A percentile compares a stretch with the other conserved stretches of the same genome.
These are phyloP conservation scores for Achatina immaculata DNA, from an alignment of 1,140 invertebrate species.

Conservation along the genomic window DNA sequence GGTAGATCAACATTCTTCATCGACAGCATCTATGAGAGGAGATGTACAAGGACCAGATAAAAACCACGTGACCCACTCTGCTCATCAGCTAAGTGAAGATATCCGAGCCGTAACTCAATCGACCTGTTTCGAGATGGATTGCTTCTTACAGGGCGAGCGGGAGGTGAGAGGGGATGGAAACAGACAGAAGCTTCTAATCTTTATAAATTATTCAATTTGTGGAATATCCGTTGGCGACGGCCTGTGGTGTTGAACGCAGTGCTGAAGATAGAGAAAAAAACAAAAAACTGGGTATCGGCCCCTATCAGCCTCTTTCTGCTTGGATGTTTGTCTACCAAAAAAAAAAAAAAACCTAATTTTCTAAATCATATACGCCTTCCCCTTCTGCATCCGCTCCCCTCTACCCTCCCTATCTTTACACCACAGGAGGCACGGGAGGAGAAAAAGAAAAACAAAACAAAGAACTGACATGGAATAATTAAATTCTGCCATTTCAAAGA, in stretches of 20 bases:
- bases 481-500: not conserved
- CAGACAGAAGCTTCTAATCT: conserved; percentile 24
- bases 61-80: conserved; percentile 29
- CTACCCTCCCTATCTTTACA: not conserved
- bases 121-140: conserved; percentile 24
- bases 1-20: conserved; percentile 28
- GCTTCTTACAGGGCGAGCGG: conserved; percentile 4
- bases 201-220: conserved; percentile 31
- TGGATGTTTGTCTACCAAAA: conserved; percentile 8
- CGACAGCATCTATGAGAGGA: not conserved
- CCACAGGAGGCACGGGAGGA: too few relatives aligned
- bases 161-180: not conserved
- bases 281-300: not conserved
- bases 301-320: not conserved
- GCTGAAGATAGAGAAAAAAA: not conserved
- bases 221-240: not conserved
- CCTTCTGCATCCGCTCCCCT: too few relatives aligned
- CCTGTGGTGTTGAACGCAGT: not conserved
- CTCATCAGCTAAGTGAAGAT: conserved; percentile 33
- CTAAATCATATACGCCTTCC: not conserved
- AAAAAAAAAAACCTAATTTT: not conserved
- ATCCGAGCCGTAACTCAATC: conserved; percentile 13
- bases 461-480: not conserved
- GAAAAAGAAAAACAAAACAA: too few relatives aligned
- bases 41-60: not conserved